Conservation (phyloP, 1,140 invertebrate species). For the Pteromalus puparum region DNA sequence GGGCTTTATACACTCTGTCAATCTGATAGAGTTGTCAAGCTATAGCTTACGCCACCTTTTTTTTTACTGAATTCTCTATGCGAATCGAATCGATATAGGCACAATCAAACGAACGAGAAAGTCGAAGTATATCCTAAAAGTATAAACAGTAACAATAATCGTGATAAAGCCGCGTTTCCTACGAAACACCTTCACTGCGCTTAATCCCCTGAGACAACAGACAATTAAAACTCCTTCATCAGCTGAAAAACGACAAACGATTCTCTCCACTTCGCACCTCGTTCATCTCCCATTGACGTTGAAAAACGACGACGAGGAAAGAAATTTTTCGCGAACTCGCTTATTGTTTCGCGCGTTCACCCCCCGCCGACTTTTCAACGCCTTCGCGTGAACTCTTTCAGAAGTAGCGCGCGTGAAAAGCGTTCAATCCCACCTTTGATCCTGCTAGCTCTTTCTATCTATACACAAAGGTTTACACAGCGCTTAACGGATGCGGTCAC, state of each 20-base stretch:
- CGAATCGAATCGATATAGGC: too few relatives aligned
- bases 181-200: neutral
- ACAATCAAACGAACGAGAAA: too few relatives aligned
- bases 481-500: conserved; percentile 3
- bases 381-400: neutral
- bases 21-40: too few relatives aligned
- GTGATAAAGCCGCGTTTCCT: too few relatives aligned
- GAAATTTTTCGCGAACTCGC: neutral
- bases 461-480: neutral
- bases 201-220: neutral
- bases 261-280: neutral
- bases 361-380: neutral
- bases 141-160: too few relatives aligned
- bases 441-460: neutral
- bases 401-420: too few relatives aligned
- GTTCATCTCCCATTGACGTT: too few relatives aligned
- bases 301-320: neutral
- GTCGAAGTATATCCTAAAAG: too few relatives aligned
- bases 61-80: too few relatives aligned
- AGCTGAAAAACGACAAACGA: neutral
- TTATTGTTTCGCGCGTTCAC: neutral
- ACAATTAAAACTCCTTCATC: neutral
- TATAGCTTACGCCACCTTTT: too few relatives aligned
- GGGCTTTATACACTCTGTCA: too few relatives aligned
- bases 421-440: too few relatives aligned